A percentile compares a stretch with the other conserved stretches of the same genome.
These are phyloP conservation scores for Chrysotoxum bicinctum DNA, from an alignment of 2,888 invertebrate genomes.

Conservation along the genomic window DNA sequence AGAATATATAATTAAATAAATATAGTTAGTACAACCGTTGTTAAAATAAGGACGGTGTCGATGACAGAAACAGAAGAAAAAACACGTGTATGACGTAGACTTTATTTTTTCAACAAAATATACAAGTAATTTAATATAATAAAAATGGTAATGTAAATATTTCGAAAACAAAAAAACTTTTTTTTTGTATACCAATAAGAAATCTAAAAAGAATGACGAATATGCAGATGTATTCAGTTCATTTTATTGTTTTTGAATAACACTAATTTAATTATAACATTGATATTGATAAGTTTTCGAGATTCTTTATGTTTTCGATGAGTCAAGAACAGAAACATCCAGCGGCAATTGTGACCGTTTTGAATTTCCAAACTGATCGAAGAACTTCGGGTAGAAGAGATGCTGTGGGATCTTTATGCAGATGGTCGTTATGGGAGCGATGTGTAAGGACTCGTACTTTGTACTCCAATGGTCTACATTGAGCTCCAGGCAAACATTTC, in stretches of 20 bases:
- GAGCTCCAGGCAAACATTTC: slow-evolving; percentile 79
- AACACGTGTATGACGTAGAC: slow-evolving; percentile 65
- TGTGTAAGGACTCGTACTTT: slow-evolving; percentile 79
- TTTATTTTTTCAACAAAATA: slow-evolving; percentile 71
- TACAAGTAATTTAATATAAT: slow-evolving; percentile 44
- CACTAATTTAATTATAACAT: slow-evolving; percentile 39
- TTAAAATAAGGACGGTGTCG: slow-evolving; percentile 41
- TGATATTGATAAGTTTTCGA: slow-evolving; percentile 22
- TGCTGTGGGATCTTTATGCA: slow-evolving; percentile 75
- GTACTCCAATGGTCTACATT: slow-evolving; percentile 80
- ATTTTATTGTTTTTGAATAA: slow-evolving; percentile 6
- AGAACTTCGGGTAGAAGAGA: slow-evolving; percentile 76
- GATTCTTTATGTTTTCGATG: not conserved
- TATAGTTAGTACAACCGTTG: slow-evolving; percentile 41
- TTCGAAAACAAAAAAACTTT: slow-evolving; percentile 25
- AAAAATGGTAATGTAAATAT: slow-evolving; percentile 63
- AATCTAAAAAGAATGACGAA: not conserved
- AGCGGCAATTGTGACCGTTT: slow-evolving; percentile 79
- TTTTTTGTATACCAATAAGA: not conserved
- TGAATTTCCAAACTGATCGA: slow-evolving; percentile 78
- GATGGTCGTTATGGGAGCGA: slow-evolving; percentile 73
- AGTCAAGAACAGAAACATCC: slow-evolving; percentile 79
- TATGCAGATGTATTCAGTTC: slow-evolving; percentile 50
- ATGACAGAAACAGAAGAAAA: slow-evolving; percentile 24
- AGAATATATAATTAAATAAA: not conserved